A percentile compares a stretch with the other conserved stretches of the same genome.
phyloP scores from a whole-genome alignment of 2,113 vertebrate species.

The Colistium nudipinnis region DNA sequence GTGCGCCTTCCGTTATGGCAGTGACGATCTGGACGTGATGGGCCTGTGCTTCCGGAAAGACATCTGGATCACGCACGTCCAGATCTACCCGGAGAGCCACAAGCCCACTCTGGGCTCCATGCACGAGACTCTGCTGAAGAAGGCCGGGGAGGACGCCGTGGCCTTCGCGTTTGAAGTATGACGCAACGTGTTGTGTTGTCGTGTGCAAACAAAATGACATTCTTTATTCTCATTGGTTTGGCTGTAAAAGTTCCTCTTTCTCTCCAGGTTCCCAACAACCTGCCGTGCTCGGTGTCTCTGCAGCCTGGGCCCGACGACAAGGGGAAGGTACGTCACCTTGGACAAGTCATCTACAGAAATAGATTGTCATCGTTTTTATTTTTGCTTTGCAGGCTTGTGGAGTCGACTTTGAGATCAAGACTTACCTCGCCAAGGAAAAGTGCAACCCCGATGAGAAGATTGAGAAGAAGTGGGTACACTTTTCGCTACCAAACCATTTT shows the following conservation, averaged over 20 bases:
- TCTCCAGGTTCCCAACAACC: constrained; percentile 77
- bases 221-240: too few relatives aligned
- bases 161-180: constrained; percentile 78
- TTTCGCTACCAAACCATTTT: too few relatives aligned
- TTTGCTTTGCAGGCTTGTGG: constrained; percentile 85
- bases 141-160: constrained; percentile 75
- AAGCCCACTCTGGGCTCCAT: constrained; percentile 69
- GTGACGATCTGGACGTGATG: constrained; percentile 82
- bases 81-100: constrained; percentile 74
- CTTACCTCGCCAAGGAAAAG: constrained; percentile 83
- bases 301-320: constrained; percentile 80
- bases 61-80: constrained; percentile 75
- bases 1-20: constrained; percentile 84
- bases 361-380: background rate
- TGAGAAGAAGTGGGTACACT: constrained; percentile 86
- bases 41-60: constrained; percentile 83
- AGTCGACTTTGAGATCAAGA: constrained; percentile 92
- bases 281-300: constrained; percentile 81
- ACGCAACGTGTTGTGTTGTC: background rate
- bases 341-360: too few relatives aligned
- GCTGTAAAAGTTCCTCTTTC: background rate
- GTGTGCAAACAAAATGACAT: too few relatives aligned
- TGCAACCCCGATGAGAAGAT: constrained; percentile 88
- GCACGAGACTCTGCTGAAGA: constrained; percentile 81
- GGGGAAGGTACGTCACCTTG: constrained; percentile 81